Evolutionary conservation across 2,113 vertebrate genomes (phyloP).

Genomic region (Gavia stellata): DNA sequence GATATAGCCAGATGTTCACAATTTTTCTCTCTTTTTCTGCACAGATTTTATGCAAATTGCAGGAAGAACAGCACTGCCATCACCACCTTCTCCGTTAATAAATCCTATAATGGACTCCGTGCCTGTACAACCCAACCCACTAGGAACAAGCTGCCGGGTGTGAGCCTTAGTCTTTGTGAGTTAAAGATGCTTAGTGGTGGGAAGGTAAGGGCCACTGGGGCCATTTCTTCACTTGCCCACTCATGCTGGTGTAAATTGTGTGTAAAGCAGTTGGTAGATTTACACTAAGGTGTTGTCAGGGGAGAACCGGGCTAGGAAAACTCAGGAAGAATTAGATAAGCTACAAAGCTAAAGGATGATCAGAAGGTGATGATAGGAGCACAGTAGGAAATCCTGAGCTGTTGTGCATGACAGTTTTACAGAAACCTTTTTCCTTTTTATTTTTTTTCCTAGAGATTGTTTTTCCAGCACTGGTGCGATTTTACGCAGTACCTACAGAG

Average conservation of each 20-base stretch:
- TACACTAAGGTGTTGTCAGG: not conserved
- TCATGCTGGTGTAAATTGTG: not conserved
- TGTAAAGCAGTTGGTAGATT: fast-evolving
- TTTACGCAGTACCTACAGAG: not conserved
- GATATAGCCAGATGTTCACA: conserved; percentile 58
- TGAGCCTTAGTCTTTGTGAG: not conserved
- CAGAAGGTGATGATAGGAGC: conserved; percentile 12
- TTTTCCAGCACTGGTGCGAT: not conserved
- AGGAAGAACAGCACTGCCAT: not conserved
- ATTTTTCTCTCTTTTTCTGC: conserved; percentile 32
- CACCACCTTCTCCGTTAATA: conserved; percentile 12
- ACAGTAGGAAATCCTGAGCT: not conserved
- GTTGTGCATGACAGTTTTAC: not conserved
- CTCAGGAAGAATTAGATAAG: conserved; percentile 9
- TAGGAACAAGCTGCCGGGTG: not conserved
- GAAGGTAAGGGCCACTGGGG: not conserved
- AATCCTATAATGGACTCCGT: not conserved
- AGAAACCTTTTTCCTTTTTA: not conserved
- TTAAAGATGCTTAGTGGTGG: not conserved
- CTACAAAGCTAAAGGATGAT: not conserved
- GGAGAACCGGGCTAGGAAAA: not conserved
- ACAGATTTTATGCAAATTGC: conserved; percentile 55
- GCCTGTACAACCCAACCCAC: not conserved
- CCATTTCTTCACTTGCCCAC: not conserved
- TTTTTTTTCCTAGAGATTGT: not conserved